phyloP scores from a whole-genome alignment of 2,888 invertebrate genomes.

The Metopia argyrocephala region DNA sequence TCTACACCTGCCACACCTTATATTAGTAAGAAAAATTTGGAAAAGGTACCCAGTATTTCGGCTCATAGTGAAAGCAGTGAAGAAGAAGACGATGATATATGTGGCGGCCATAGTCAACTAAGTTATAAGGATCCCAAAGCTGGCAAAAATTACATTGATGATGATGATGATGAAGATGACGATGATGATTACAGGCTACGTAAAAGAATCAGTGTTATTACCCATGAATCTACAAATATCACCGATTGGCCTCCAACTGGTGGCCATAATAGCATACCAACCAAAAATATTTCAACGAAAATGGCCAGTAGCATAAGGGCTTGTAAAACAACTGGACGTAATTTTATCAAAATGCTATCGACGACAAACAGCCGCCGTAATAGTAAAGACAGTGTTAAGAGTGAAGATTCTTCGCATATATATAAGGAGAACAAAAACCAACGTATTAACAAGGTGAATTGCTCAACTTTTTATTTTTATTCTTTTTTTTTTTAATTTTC shows the following conservation, averaged over 20 bases:
- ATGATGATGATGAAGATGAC: background rate
- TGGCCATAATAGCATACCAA: conserved; percentile 12
- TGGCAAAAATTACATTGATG: background rate
- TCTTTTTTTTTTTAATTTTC: background rate
- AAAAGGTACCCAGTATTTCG: conserved; percentile 59
- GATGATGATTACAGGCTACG: conserved; percentile 41
- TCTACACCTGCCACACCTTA: conserved; percentile 33
- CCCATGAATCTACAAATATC: conserved; percentile 55
- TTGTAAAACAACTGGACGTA: conserved; percentile 54
- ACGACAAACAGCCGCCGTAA: conserved; percentile 26
- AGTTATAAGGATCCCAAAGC: background rate
- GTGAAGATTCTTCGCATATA: background rate
- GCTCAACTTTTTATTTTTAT: background rate
- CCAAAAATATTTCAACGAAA: conserved; percentile 63
- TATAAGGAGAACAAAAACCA: conserved; percentile 67
- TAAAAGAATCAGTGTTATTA: conserved; percentile 54
- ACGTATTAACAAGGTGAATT: conserved; percentile 76
- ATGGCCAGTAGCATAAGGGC: conserved; percentile 52
- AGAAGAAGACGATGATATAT: conserved; percentile 39
- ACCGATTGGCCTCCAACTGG: conserved; percentile 53
- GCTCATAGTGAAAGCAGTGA: conserved; percentile 59
- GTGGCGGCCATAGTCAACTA: background rate
- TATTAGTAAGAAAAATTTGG: conserved; percentile 39
- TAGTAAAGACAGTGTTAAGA: conserved; percentile 42
- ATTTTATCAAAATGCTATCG: conserved; percentile 54